Evolutionary conservation across 1,140 invertebrate species (phyloP), one percentile per base, ranked within the genome.

Genomic region (Bombus soroeensis): DNA sequence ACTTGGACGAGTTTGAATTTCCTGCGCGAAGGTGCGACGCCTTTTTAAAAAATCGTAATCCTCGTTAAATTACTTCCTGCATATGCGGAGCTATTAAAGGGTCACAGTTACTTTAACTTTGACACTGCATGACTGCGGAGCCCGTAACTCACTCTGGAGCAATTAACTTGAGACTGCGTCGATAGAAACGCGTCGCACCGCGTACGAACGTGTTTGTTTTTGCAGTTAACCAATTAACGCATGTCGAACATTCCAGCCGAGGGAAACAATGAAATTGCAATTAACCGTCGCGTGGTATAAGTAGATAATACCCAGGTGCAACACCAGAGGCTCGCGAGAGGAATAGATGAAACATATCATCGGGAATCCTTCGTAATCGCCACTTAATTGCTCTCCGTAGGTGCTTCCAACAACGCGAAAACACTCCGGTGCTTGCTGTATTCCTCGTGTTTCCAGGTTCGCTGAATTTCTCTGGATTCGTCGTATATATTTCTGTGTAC

Each of bases 141-240:
- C 12, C 18, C 18, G 3, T 57, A 32, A 43, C 72, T 77, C 57
- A 57, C 53, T 57, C 74, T 25, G 59, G 22, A 43, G 76, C 43
- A 72, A 85, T 85, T 83, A 87, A 83, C 75, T 81, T 43, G 59
- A 73, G 72, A 66, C 15, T 53, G 70, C 66, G 72, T 47, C 78
- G 28, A 43, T 32, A 41, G 32, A 47, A 73, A 74, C 28, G 47
- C 22, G 32, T 28, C 41, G 3, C n/a, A 12, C 41, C 75, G 37
- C 32, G 18, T 47, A 37, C 53, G 53, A 85, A 77, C 72, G 34
- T 39, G 72, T 81, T 87, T 89, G 83, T 79, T 87, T 81, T 87
- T 74, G 57, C 59, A 85, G 89, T 90, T 90, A 76, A 25, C 43
- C 85, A 84, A 89, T 87, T 87, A 87, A 43, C 64, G 59, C 70